phyloP scores from a whole-genome alignment of 2,888 invertebrate species.

The Rhagium mordax region DNA sequence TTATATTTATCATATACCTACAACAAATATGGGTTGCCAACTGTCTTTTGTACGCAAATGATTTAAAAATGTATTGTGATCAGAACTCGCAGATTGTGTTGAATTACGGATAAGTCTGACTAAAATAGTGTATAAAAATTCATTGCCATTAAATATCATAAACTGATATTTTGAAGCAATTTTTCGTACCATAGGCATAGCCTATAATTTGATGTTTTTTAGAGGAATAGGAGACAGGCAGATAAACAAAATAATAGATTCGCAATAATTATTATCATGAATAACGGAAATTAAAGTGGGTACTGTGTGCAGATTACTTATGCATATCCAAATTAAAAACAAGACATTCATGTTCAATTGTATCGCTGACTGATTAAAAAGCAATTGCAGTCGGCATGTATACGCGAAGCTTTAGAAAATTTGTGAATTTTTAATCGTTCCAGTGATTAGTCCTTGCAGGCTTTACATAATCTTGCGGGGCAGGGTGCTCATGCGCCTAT shows the following conservation, averaged over 20 bases:
- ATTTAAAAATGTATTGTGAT: too few species aligned
- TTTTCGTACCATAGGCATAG: too few species aligned
- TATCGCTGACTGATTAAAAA: conserved; percentile 33
- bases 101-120: too few species aligned
- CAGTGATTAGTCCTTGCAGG: conserved; percentile 55
- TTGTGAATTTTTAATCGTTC: conserved; percentile 58
- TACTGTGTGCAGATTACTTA: not conserved
- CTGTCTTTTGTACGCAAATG: too few species aligned
- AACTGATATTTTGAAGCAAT: too few species aligned
- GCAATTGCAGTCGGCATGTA: conserved; percentile 21
- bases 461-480: conserved; percentile 22
- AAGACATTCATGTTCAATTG: conserved; percentile 7
- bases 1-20: too few species aligned
- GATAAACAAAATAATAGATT: not conserved
- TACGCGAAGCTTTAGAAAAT: conserved; percentile 33
- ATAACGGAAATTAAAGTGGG: not conserved
- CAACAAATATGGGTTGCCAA: too few species aligned
- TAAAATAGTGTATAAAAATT: too few species aligned
- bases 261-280: not conserved
- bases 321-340: not conserved
- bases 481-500: conserved; percentile 20
- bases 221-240: too few species aligned
- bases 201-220: too few species aligned
- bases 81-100: too few species aligned
- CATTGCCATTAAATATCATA: too few species aligned